These are phyloP conservation scores for Pristionchus maxplancki DNA, from an alignment of 2,888 invertebrate species.

Conservation along the genomic window DNA sequence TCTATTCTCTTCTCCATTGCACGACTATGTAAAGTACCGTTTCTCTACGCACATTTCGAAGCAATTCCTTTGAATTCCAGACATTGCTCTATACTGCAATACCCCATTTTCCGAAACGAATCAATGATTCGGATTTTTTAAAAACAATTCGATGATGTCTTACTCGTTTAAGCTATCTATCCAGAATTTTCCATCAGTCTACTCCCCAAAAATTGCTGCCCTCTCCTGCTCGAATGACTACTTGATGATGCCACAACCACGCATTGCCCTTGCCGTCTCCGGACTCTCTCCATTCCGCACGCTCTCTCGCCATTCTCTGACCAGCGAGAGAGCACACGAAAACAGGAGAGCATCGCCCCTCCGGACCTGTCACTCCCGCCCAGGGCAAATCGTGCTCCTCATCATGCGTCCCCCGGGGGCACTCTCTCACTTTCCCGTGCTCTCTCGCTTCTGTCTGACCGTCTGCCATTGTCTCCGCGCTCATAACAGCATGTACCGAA, in stretches of 20 bases:
- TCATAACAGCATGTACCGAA: constrained; percentile 13
- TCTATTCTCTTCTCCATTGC: neutral
- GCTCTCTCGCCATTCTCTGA: neutral
- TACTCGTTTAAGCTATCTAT: no score
- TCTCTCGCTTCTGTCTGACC: neutral
- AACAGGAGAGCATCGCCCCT: neutral
- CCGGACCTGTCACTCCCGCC: constrained; percentile 29
- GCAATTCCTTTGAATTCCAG: no score
- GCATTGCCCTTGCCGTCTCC: neutral
- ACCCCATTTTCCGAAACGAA: no score
- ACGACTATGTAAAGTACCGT: neutral
- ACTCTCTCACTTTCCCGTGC: neutral
- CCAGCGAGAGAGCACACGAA: neutral
- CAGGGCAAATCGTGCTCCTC: constrained; percentile 2
- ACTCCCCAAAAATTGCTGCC: neutral
- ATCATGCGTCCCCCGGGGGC: neutral
- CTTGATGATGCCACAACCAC: neutral
- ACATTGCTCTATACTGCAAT: no score
- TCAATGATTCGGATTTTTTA: no score
- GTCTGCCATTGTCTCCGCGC: neutral
- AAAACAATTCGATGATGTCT: no score
- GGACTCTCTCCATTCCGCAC: neutral
- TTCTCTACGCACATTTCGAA: no score
- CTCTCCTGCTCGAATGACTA: neutral
- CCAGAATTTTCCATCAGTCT: no score